Evolutionary conservation across 2,113 vertebrate genomes (phyloP), one percentile per base, ranked within the genome.

Genomic region (Puffinus mauretanicus): DNA sequence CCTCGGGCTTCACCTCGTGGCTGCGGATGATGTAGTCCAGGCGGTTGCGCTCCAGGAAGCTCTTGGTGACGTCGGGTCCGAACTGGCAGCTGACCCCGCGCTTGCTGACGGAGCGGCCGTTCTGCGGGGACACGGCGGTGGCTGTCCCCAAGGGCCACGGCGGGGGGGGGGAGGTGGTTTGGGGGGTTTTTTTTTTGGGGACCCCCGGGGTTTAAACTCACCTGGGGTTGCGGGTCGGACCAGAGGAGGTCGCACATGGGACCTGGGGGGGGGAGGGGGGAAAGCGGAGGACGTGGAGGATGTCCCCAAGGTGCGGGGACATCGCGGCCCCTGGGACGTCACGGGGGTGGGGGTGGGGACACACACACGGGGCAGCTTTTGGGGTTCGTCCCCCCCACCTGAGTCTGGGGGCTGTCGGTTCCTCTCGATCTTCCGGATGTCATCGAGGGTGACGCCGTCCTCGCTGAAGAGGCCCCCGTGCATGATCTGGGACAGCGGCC

Each of bases 21-120:
- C 99, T 99, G 34, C 99, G 98, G 88, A 99, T 98, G 60, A 99
- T 98, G 90, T 98, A 99, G 67, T 99, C 99, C 42, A 99, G 98
- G 34, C 98, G 98, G 95, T 99, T 99, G 93, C 99, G 98, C 20
- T 99, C 98, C 96, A 99, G 97, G 98, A 99, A 99, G 83, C 98
- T 98, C 80, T 98, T 98, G 5, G 99, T 99, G 90, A 99, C 98
- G 1, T 99, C 99, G 0, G 99, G 99, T 4, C 99, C 99, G 2
- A 99, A 99, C 98, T 99, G 99, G 95, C 99, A 99, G 96, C 99
- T 99, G 90, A 99, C 99, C 0, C 99, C 99, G 0, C 99, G 97
- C 90, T 99, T 99, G 96, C 99, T 99, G 97, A 99, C 71, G 0
- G 99, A 99, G 36, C 99, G 98, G 6, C 99, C 99, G 1, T 98